These are phyloP conservation scores for Frieseomelitta varia DNA, from an alignment of 1,140 invertebrate species.

Conservation along the genomic window DNA sequence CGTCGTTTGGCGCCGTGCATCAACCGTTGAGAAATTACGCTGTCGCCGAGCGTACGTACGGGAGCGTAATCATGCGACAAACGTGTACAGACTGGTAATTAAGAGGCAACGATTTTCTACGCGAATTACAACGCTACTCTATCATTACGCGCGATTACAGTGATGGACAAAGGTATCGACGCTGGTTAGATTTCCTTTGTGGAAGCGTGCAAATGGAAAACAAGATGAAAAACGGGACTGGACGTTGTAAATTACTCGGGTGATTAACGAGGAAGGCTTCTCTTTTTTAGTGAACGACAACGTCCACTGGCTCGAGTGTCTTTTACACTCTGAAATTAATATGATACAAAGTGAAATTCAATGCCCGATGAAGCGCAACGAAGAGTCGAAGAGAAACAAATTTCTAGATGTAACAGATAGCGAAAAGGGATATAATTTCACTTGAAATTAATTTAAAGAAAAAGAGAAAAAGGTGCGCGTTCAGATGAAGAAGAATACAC, in stretches of 20 bases:
- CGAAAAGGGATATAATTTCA: too few relatives aligned
- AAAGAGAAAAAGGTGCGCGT: too few relatives aligned
- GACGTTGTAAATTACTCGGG: neutral
- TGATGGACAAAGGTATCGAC: neutral
- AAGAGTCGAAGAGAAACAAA: too few relatives aligned
- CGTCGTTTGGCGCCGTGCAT: constrained; percentile 4
- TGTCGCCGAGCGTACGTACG: neutral
- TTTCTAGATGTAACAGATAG: too few relatives aligned
- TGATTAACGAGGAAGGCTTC: neutral
- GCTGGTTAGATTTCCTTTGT: neutral
- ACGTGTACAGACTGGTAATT: constrained; percentile 27
- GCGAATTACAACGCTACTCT: neutral
- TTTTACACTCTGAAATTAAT: too few relatives aligned
- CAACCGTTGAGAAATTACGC: neutral
- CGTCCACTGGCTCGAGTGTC: too few relatives aligned
- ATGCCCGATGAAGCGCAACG: too few relatives aligned
- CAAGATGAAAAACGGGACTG: neutral
- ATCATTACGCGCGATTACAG: constrained; percentile 4
- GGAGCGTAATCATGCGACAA: constrained; percentile 32
- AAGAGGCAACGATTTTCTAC: constrained; percentile 16
- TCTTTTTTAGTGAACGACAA: neutral
- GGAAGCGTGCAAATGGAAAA: neutral
- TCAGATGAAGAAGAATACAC: too few relatives aligned
- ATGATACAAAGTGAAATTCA: too few relatives aligned
- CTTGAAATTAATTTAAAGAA: too few relatives aligned